These are phyloP conservation scores for Latheticus oryzae DNA, from an alignment of 2,888 invertebrate genomes.

Conservation along the genomic window DNA sequence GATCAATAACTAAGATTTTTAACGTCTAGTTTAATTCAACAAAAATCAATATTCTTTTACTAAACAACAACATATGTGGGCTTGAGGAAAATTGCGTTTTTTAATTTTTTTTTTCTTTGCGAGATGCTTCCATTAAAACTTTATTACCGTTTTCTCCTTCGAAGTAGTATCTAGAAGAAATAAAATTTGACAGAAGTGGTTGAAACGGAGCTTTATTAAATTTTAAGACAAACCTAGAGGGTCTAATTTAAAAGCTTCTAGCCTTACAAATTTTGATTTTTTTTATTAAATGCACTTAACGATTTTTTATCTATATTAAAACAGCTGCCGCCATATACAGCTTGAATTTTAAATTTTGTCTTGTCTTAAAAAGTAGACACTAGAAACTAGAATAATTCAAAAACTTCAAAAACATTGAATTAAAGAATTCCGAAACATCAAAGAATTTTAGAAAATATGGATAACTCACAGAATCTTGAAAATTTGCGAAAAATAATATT, in stretches of 20 bases:
- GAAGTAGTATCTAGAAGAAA: constrained; percentile 24
- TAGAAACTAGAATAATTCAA: too few species aligned
- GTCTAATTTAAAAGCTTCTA: constrained; percentile 31
- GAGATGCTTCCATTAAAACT: constrained; percentile 17
- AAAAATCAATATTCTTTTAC: background rate
- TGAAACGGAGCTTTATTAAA: constrained; percentile 35
- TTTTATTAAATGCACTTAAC: too few species aligned
- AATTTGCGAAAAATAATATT: too few species aligned
- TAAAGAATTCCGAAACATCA: too few species aligned
- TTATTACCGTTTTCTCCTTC: constrained; percentile 23
- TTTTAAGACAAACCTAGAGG: constrained; percentile 22
- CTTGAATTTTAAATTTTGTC: too few species aligned
- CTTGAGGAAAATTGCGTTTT: constrained; percentile 5
- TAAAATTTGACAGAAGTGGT: constrained; percentile 32
- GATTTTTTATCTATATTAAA: too few species aligned
- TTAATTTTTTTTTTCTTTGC: constrained; percentile 15
- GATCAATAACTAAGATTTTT: constrained; percentile 43
- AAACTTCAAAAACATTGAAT: too few species aligned
- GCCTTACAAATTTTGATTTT: constrained; percentile 20
- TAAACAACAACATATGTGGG: too few species aligned
- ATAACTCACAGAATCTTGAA: too few species aligned
- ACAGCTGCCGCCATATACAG: too few species aligned
- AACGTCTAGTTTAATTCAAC: background rate
- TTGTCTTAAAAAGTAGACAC: too few species aligned
- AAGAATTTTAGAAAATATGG: too few species aligned